Percentiles rank a stretch among this genome's conserved stretches.
Conservation (phyloP, 2,888 invertebrate genomes). For the Mimachlamys varia region DNA sequence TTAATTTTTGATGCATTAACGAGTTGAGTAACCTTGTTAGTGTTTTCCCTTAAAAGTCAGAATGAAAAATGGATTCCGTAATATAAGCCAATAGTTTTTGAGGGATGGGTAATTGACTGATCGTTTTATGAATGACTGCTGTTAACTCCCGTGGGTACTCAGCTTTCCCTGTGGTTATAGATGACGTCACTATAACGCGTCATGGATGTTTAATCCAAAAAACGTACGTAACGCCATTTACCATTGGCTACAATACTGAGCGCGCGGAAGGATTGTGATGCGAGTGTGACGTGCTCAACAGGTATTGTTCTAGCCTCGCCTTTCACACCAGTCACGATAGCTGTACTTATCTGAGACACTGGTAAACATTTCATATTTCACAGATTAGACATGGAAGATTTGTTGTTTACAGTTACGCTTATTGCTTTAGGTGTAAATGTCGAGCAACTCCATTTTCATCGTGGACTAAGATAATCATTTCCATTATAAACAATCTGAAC, state of each 20-base stretch:
- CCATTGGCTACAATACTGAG: not conserved
- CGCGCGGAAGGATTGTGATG: not conserved
- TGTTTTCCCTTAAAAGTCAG: not conserved
- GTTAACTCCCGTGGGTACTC: not conserved
- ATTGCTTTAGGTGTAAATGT: too few species aligned
- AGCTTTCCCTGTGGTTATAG: not conserved
- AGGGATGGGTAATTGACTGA: not conserved
- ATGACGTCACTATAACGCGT: not conserved
- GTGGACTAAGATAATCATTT: too few species aligned
- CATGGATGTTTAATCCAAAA: too few species aligned
- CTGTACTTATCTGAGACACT: not conserved
- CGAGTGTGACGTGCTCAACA: not conserved
- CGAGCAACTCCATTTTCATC: too few species aligned
- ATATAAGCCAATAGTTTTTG: not conserved
- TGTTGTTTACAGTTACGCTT: too few species aligned
- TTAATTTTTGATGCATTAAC: not conserved
- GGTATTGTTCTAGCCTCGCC: not conserved
- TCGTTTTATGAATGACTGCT: not conserved
- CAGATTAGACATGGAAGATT: not conserved
- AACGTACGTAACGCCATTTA: not conserved
- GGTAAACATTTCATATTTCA: not conserved
- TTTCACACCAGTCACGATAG: not conserved
- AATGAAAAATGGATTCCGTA: not conserved
- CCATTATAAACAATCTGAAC: too few species aligned
- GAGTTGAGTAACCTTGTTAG: not conserved